These are phyloP conservation scores for Neuroterus valhalla DNA, from an alignment of 1,140 invertebrate genomes.

Conservation along the genomic window DNA sequence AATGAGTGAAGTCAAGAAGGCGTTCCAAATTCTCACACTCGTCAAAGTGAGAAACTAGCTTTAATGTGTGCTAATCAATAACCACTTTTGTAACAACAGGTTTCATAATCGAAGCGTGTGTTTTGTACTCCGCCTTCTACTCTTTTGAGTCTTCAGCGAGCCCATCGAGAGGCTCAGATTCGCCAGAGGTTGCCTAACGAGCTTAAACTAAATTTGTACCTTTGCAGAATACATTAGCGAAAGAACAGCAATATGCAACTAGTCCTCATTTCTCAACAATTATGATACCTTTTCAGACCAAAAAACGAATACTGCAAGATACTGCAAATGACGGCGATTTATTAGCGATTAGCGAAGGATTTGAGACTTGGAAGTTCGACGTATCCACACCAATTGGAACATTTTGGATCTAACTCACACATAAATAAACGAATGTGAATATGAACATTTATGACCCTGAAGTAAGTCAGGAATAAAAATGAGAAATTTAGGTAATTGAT, in stretches of 20 bases:
- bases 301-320: background rate
- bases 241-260: constrained; percentile 6
- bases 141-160: background rate
- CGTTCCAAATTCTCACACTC: constrained; percentile 62
- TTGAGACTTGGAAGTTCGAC: background rate
- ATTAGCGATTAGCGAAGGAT: background rate
- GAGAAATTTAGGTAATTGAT: too few species aligned
- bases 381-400: too few species aligned
- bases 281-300: constrained; percentile 8
- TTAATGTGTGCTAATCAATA: constrained; percentile 68
- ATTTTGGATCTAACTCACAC: too few species aligned
- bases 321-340: background rate
- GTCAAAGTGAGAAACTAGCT: constrained; percentile 55
- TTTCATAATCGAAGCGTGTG: constrained; percentile 58
- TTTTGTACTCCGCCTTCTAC: constrained; percentile 58
- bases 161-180: background rate
- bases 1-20: background rate
- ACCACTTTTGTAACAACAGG: constrained; percentile 63
- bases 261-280: constrained; percentile 22
- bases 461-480: too few species aligned
- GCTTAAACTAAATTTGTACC: constrained; percentile 22
- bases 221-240: constrained; percentile 22
- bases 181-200: constrained; percentile 26
- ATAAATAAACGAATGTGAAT: background rate
- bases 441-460: too few species aligned